Evolutionary conservation across 2,888 invertebrate genomes (phyloP), one percentile per base, ranked within the genome.

Genomic region (Venusia cambrica): DNA sequence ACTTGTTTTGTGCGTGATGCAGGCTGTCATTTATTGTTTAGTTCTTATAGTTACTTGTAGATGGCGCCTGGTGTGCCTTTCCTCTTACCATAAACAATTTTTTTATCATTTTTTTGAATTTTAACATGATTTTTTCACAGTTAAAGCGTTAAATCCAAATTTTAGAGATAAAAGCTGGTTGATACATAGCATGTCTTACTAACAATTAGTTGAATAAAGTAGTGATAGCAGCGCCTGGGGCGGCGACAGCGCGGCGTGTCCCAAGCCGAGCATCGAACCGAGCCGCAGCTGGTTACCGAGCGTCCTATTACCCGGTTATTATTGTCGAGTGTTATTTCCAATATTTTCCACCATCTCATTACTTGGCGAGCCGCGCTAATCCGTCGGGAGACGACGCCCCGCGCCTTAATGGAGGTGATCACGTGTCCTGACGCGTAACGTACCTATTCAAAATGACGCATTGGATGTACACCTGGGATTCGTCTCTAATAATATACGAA

Each of bases 371-470:
- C 75, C 72, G 63, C 63, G 72, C 73, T 83, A 84, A 83, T 85
- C 85, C 84, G 66, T 62, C 81, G 84, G 81, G 85, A 84, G 77
- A 71, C 61, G 71, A 66, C 72, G 69, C n/a, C n/a, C n/a, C n/a
- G n/a, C 61, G 63, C 65, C 70, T 62, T 81, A 83, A 83, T 84
- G 79, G 77, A 73, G 73, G 80, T 81, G 83, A 83, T 83, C 81
- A 77, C 75, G 74, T 80, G 81, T 81, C 83, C 74, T 76, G 62
- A 60, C 74, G 73, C 70, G 73, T 74, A 73, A 78, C 78, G 73
- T 81, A 79, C 80, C 83, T 73, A 76, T n/a, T n/a, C n/a, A 75
- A 73, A 71, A 78, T 81, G 84, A 84, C 83, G 79, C 76, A 83
- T 84, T 73, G 66, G 72, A 59, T 67, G 68, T 72, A 76, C 79